Base-by-base conservation (phyloP, 2,797 vertebrate species). In the Oryzias sinensis region DNA sequence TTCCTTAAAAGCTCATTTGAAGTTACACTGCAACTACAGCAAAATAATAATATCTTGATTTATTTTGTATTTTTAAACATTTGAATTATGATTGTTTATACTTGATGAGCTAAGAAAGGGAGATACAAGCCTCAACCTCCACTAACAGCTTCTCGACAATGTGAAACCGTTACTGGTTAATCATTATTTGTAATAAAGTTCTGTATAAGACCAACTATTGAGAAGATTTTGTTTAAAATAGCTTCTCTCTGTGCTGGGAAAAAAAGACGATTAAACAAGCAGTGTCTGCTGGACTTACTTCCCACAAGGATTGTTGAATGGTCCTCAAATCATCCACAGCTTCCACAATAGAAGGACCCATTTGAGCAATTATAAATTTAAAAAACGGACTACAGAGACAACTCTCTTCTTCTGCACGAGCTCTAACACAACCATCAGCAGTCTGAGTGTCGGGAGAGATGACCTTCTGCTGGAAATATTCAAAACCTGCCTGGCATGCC, bases 281-380 rank as follows among this genome's bases (percentile, higher is more conserved):
- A 61, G 13, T 75, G 55, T 53, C 56, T 70, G 53, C 51, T 68
- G 20, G 69, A 93, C 89, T 91, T 91, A 93, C 88, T 86, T 92
- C 79, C 82, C 86, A 82, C 70, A 94, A 88, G 22, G 88, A 92
- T 43, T 52, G 68, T 17, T 81, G 84, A 75, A 94, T 76, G 68
- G 65, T 87, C 80, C 79, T 70, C 69, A 93, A 68, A 74, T 89
- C 90, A 72, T 90, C 85, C 81, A 90, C 80, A 40, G 92, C 84
- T 49, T 81, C 88, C 86, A 90, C 80, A 56, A 73, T 69, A 27
- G 56, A 76, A 54, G 74, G 85, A 81, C 77, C 76, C 87, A 90
- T 89, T 74, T 73, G 67, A 61, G 48, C 25, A 49, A 29, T 73
- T 53, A 60, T 59, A 67, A 67, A 68, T 74, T 59, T 53, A 82